These are phyloP conservation scores for Melanotaenia pygmaea DNA, from an alignment of 2,797 vertebrate genomes.

Conservation along the genomic window DNA sequence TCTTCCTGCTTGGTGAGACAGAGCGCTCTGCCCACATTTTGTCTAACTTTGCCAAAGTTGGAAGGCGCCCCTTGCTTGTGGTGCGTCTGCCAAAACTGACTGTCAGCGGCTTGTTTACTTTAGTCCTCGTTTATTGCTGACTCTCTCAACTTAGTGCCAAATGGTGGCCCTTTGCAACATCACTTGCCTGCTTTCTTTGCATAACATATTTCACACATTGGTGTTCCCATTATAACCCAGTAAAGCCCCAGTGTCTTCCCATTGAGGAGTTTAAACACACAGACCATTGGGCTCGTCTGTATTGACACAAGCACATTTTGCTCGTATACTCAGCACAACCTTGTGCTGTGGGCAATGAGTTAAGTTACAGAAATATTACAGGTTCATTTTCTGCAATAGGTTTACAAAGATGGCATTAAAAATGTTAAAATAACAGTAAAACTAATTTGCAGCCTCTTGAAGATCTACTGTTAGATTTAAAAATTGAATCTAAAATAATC, in stretches of 20 bases:
- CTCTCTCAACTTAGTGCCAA: constrained; percentile 74
- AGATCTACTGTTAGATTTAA: background rate
- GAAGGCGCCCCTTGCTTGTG: constrained; percentile 51
- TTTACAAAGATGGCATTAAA: background rate
- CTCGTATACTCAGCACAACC: constrained; percentile 50
- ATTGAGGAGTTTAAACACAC: constrained; percentile 78
- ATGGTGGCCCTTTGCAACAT: constrained; percentile 64
- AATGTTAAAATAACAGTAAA: background rate
- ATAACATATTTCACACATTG: constrained; percentile 84
- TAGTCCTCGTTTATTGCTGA: constrained; percentile 74
- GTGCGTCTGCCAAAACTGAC: constrained; percentile 54
- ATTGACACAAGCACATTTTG: constrained; percentile 79
- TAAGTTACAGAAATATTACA: constrained; percentile 2
- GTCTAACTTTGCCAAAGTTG: constrained; percentile 46
- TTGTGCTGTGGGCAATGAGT: constrained; percentile 25
- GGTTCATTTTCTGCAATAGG: background rate
- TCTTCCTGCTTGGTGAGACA: constrained; percentile 20
- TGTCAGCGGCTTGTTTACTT: constrained; percentile 73
- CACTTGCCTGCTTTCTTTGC: constrained; percentile 76
- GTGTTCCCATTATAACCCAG: constrained; percentile 78
- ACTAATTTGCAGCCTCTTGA: background rate
- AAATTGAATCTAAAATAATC: background rate
- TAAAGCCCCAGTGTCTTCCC: constrained; percentile 69
- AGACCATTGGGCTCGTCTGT: constrained; percentile 77
- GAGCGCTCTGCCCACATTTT: constrained; percentile 30